Evolutionary conservation across 2,888 invertebrate genomes (phyloP), one percentile per base, ranked within the genome.

Genomic region (Ectemnius lituratus): DNA sequence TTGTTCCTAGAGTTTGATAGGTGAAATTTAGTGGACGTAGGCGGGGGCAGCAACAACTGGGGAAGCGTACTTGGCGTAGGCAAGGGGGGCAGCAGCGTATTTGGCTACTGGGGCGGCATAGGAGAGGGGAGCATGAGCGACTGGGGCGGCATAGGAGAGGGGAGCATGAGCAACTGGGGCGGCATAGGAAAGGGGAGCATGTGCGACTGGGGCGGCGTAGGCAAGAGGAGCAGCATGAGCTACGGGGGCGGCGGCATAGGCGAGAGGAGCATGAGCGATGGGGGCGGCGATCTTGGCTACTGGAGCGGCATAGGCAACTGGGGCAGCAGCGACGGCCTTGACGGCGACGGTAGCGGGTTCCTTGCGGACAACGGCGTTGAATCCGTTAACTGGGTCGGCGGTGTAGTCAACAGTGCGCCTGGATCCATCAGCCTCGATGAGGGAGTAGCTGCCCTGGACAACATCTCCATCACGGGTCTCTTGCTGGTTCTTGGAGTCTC

Each of bases 341-440:
- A 85, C 76, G n/a, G 82, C 82, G 13, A 85, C 82, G 14, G 81
- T 67, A 14, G 79, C 88, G 18, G 86, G 86, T 70, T 89, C 89
- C 58, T 89, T 90, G 73, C 85, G 89, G n/a, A 90, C 89, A 3
- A 90, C 85, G 4, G 90, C 90, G 84, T 90, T 90, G 84, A 90
- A 89, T 67, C 90, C 90, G 73, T 86, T 89, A 65, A 85, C 79
- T 0, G 88, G 66, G 70, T 90, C 90, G 6, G 89, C 89, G 52
- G 85, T 85, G 79, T 90, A 90, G 71, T 90, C 89, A 67, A 90
- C 90, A 45, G 75, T 86, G 65, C 90, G 85, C 37, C 83, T 87
- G 66, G 91, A 90, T 59, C 92, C 92, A 76, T 92, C 92, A 11
- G 92, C 87, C 74, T 92, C 92, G 62, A 92, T 84, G 56, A 92